phyloP scores from a whole-genome alignment of 2,113 vertebrate genomes.

The Chinchilla lanigera region DNA sequence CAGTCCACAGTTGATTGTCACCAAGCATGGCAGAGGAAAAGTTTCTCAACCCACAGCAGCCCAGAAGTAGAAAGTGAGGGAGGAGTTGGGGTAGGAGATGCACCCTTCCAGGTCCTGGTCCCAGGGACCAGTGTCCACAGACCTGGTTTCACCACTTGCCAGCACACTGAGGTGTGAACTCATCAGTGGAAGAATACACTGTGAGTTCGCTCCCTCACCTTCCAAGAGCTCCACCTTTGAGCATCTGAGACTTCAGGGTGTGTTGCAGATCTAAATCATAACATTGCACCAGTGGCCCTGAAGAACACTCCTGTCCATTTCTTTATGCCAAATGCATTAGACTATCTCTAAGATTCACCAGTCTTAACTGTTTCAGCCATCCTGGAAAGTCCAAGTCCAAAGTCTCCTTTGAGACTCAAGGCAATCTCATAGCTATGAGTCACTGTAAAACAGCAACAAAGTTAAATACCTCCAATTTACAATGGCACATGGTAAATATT shows the following conservation, averaged over 20 bases:
- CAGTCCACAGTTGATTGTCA: background rate
- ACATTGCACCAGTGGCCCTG: background rate
- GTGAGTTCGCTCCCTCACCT: background rate
- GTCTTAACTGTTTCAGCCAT: background rate
- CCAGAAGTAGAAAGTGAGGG: background rate
- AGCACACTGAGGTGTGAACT: background rate
- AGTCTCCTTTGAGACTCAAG: background rate
- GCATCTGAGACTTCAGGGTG: background rate
- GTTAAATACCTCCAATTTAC: background rate
- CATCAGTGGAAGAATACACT: background rate
- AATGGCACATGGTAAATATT: background rate
- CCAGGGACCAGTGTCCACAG: accelerated
- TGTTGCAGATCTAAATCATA: background rate
- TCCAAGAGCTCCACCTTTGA: background rate
- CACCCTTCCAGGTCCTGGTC: background rate
- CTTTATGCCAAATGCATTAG: background rate
- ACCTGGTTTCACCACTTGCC: background rate
- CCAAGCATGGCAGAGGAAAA: background rate
- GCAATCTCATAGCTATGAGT: background rate
- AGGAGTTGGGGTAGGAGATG: accelerated
- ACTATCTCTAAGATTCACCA: background rate
- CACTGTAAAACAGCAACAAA: background rate
- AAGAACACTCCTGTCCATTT: background rate
- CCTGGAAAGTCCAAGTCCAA: background rate
- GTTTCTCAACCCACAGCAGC: too few relatives aligned